Percentiles rank a stretch among this genome's conserved stretches.
These are phyloP conservation scores for Paratilapia polleni DNA, from an alignment of 2,113 vertebrate genomes.

Conservation along the genomic window DNA sequence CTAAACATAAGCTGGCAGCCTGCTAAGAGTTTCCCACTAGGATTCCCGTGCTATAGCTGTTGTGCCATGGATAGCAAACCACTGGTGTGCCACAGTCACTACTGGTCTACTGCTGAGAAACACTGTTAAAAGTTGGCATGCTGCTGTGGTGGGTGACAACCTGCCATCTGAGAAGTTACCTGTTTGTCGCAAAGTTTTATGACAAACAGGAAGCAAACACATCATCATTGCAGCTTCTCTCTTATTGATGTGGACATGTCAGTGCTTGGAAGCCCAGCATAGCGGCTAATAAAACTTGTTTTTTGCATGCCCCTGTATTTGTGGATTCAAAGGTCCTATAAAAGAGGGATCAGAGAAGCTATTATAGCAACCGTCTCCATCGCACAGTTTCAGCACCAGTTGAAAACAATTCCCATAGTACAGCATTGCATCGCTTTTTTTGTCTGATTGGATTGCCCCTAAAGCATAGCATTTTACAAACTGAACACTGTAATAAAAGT, in stretches of 20 bases:
- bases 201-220: background rate
- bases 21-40: constrained; percentile 6
- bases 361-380: background rate
- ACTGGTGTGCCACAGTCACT: background rate
- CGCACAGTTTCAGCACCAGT: background rate
- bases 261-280: background rate
- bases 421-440: background rate
- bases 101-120: background rate
- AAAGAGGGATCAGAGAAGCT: background rate
- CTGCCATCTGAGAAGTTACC: background rate
- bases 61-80: background rate
- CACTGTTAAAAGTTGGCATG: background rate
- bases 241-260: background rate
- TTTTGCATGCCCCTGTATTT: background rate
- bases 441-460: no score
- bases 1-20: background rate
- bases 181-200: background rate
- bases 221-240: background rate
- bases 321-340: background rate
- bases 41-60: background rate
- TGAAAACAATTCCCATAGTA: background rate
- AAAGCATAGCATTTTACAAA: no score
- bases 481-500: no score
- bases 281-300: no score
- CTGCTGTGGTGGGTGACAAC: background rate